Percentiles rank a stretch among this genome's conserved stretches.
phyloP scores from a whole-genome alignment of 2,797 vertebrate species.

The Enteromius radiatus region DNA sequence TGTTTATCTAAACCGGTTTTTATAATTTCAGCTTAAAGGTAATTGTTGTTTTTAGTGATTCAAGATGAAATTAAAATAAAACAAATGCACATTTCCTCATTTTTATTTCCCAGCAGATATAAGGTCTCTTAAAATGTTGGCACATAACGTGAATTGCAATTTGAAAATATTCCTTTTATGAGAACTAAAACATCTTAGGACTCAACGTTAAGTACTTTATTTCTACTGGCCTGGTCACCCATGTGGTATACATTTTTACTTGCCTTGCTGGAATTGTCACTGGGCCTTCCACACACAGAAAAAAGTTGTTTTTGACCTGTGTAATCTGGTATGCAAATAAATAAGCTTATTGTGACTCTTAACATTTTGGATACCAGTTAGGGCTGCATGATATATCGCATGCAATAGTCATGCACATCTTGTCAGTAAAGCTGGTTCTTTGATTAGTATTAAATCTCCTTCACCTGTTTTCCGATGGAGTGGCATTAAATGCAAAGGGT shows the following conservation, averaged over 20 bases:
- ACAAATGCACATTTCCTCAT: conserved; percentile 56
- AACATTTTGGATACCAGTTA: not conserved
- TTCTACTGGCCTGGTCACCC: not conserved
- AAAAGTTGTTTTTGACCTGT: not conserved
- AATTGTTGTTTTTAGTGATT: conserved; percentile 16
- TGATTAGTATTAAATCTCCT: too few relatives aligned
- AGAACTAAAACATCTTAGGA: not conserved
- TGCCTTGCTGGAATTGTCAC: too few relatives aligned
- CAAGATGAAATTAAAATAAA: conserved; percentile 9
- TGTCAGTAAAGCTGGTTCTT: too few relatives aligned
- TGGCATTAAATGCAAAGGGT: too few relatives aligned
- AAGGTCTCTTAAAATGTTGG: not conserved
- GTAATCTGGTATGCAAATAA: not conserved
- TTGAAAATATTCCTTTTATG: not conserved
- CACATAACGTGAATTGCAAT: not conserved
- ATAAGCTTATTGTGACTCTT: not conserved
- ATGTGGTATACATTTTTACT: too few relatives aligned
- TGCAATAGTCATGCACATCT: too few relatives aligned
- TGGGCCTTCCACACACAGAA: too few relatives aligned
- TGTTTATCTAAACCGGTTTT: conserved; percentile 6
- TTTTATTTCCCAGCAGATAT: not conserved
- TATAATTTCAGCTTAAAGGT: conserved; percentile 25
- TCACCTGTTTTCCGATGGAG: too few relatives aligned
- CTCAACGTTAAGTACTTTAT: not conserved
- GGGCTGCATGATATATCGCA: too few relatives aligned